A percentile compares a stretch with the other conserved stretches of the same genome.
phyloP scores from a whole-genome alignment of 2,888 invertebrate genomes.

The Hypsopygia costalis region DNA sequence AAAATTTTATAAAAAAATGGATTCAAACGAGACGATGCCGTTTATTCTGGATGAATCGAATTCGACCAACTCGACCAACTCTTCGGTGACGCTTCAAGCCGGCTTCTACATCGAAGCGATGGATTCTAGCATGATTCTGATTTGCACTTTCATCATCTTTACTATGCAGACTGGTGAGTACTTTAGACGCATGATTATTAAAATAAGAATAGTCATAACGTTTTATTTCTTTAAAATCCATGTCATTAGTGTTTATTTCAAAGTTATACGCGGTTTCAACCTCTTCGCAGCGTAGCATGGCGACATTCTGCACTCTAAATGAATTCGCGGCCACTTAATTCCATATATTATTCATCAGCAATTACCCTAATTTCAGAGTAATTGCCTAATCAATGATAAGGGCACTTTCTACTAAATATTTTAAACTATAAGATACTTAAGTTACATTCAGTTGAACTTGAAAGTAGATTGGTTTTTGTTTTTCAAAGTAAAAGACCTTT shows the following conservation, averaged over 20 bases:
- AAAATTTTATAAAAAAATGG: too few species aligned
- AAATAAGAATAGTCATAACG: too few species aligned
- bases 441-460: too few species aligned
- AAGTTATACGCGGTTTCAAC: too few species aligned
- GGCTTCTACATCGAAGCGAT: slow-evolving; percentile 87
- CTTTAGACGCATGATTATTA: too few species aligned
- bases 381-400: background rate
- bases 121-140: slow-evolving; percentile 94
- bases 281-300: too few species aligned
- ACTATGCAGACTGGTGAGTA: slow-evolving; percentile 94
- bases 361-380: background rate
- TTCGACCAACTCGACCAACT: slow-evolving; percentile 60
- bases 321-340: background rate
- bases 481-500: too few species aligned
- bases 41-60: slow-evolving; percentile 34
- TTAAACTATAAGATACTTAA: too few species aligned
- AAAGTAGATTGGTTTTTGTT: too few species aligned
- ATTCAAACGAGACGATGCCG: slow-evolving; percentile 48
- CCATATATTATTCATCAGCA: background rate
- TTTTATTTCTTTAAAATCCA: too few species aligned
- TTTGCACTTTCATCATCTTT: slow-evolving; percentile 94
- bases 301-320: background rate
- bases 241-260: too few species aligned
- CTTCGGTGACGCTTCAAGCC: slow-evolving; percentile 72
- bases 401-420: too few species aligned